Evolutionary conservation across 2,113 vertebrate species (phyloP), one percentile per base, ranked within the genome.

Genomic region (Naja naja): DNA sequence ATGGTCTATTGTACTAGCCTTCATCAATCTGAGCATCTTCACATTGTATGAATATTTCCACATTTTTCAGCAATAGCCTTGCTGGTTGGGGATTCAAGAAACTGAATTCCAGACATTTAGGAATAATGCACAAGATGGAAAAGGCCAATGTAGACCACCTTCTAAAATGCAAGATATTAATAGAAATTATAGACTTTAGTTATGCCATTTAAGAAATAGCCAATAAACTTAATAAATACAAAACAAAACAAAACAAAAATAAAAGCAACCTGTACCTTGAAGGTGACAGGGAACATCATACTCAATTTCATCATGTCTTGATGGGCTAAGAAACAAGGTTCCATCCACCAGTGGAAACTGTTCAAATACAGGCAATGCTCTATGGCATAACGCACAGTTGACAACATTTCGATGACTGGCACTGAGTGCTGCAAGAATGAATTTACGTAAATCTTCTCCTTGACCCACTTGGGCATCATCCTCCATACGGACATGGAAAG

Each of bases 271-370:
- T 98, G 95, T 98, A 99, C 99, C 99, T 99, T 99, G 99, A 97
- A 99, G 98, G 97, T 99, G 99, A 98, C 99, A 99, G 94, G 99
- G 99, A 91, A 99, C 99, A 92, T 99, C 99, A 45, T 99, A 99
- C 94, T 99, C 99, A 47, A 99, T 99, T 98, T 99, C 99, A 93
- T 99, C 99, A 0, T 99, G 99, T 95, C 99, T 98, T 0, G 99
- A 99, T 0, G 99, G 99, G 97, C 99, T 99, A 95, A 99, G 98
- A 94, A 99, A 99, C 91, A 99, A 98, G 7, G 99, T 99, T 94
- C 99, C 99, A 0, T 99, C 99, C 96, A 99, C 99, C 97, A 99
- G 96, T 8, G 99, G 99, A 94, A 99, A 99, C 97, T 99, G 99
- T 95, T 99, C 99, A 49, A 99, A 99, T 92, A 99, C 99, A 1